These are phyloP conservation scores for Mimas tiliae DNA, from an alignment of 2,888 invertebrate species.

Conservation along the genomic window DNA sequence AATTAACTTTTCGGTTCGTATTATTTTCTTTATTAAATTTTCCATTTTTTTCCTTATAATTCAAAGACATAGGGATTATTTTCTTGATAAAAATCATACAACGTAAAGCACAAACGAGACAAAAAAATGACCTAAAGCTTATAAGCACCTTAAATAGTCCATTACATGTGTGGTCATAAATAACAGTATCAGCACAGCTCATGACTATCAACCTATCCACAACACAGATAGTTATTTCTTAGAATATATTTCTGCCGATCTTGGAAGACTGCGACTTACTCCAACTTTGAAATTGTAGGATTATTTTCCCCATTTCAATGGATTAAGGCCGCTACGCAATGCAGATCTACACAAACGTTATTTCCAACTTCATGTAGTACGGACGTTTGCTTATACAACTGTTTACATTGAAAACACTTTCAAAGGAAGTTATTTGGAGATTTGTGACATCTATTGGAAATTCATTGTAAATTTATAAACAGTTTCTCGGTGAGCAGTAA, in stretches of 20 bases:
- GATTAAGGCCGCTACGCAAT: constrained; percentile 49
- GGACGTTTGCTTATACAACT: neutral
- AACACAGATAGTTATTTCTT: neutral
- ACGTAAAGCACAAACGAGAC: neutral
- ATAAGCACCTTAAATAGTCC: neutral
- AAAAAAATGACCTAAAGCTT: neutral
- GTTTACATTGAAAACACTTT: neutral
- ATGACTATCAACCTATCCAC: neutral
- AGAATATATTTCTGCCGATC: constrained; percentile 26
- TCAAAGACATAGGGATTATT: too few relatives aligned
- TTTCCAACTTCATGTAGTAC: neutral
- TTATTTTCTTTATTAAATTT: too few relatives aligned
- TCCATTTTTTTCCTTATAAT: too few relatives aligned
- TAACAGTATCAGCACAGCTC: neutral
- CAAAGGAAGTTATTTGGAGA: neutral
- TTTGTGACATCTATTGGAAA: neutral
- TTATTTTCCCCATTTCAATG: constrained; percentile 57
- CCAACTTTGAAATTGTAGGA: constrained; percentile 47
- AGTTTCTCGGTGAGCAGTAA: neutral
- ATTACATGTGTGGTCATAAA: neutral
- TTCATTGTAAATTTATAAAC: neutral
- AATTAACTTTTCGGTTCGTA: neutral
- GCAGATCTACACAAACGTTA: constrained; percentile 29
- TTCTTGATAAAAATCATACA: too few relatives aligned
- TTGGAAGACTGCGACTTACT: constrained; percentile 33